Base-by-base conservation (phyloP, 1,140 invertebrate genomes). In the Drosophila bocqueti region DNA sequence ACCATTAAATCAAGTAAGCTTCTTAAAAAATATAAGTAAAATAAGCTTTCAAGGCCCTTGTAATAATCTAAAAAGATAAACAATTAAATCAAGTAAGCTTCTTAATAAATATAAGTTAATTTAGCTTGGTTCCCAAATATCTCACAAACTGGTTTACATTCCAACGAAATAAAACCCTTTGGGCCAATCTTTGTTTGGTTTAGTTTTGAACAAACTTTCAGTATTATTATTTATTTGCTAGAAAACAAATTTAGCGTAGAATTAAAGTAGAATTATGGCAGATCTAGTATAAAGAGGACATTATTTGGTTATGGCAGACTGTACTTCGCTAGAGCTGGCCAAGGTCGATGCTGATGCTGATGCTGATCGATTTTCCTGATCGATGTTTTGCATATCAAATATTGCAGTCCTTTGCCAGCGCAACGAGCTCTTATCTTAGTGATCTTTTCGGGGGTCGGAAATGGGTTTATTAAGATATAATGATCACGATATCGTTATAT, bases 221-320 rank as follows among this genome's bases (percentile, higher is more conserved):
- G 75, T 77, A 77, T 43, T 74, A 77, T 77, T 77, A 77, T 77
- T 77, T 61, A 77, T 60, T 77, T 69, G 74, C 73, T 77, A 77
- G 47, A 77, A 77, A 77, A 77, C 74, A 77, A 77, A 47, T 69
- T 69, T 50, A 55, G 65, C 34, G 16, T 77, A 68, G 29, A 68
- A 40, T 77, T 77, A 43, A 61, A 50, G 57, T 77, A 77, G 18
- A 68, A 49, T 55, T 77, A 77, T 69, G 74, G 57, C 75, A 61
- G 49, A 61, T 26, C 74, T 78, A 77, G 34, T 55, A 57, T 62
- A 55, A 40, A 54, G 42, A 58, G 64, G 74, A 38, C 36, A 61
- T 59, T 59, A 60, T 59, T 76, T 67, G 52, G 75, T 77, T 77
- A 69, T 55, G 75, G 55, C 52, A 73, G 65, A 45, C 65, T 57